Evolutionary conservation across 2,797 vertebrate species (phyloP), one percentile per base, ranked within the genome.

Genomic region (Passerculus sandwichensis): DNA sequence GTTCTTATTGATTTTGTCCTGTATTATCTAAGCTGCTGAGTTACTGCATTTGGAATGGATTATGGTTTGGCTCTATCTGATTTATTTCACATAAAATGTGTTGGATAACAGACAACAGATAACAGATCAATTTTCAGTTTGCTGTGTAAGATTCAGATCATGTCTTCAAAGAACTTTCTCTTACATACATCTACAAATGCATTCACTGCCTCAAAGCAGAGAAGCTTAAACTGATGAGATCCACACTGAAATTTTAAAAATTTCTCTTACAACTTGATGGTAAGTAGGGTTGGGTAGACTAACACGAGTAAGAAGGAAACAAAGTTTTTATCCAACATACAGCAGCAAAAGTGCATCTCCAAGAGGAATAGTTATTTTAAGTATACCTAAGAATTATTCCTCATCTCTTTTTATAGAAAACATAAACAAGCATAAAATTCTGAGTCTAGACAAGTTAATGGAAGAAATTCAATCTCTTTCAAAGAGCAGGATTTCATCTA

Each of bases 1-100:
- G n/a, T 93, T 91, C 29, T 27, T 93, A 95, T 86, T 85, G 91
- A 96, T 96, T 87, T 84, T 48, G 13, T 81, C 53, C 14, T 50
- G n/a, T 84, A 32, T 70, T 86, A 85, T 62, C 72, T 60, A 36
- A 88, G 38, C 10, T 84, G 70, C 57, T 94, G 80, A 87, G 53
- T 81, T 87, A 64, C 45, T 93, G 77, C n/a, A 20, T 91, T 93
- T 91, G 57, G 56, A 95, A 91, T 89, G 42, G 72, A 54, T 96
- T 96, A 89, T 79, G 54, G 62, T 84, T 95, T 92, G 73, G 18
- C 48, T 94, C 13, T 71, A 88, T 91, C 51, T 76, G 73, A 79
- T 94, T 92, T 95, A 88, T 61, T 91, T 88, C 50, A 66, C 74
- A 48, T 70, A 85, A 91, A 70, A 92, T 78, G 22, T 80, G 64